Conservation (phyloP, 1,140 invertebrate genomes). For the Bombyx mandarina region DNA sequence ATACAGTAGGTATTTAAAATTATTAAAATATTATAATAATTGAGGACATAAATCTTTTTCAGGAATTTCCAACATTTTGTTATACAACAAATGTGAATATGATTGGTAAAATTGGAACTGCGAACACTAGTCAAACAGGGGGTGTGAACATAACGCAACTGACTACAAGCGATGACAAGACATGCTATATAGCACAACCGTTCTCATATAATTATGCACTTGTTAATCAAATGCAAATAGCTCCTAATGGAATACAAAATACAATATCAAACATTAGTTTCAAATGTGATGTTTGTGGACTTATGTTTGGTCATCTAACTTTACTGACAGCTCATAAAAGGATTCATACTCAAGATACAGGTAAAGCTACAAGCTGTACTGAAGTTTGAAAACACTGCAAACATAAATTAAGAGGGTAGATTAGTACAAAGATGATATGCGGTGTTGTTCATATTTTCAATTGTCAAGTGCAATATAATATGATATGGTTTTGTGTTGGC, state of each 20-base stretch:
- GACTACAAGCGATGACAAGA: slow-evolving; percentile 75
- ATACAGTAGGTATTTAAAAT: slow-evolving; percentile 4
- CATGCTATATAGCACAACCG: slow-evolving; percentile 79
- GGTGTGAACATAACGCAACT: slow-evolving; percentile 78
- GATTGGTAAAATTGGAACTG: slow-evolving; percentile 73
- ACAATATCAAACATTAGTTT: slow-evolving; percentile 85
- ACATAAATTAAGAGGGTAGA: neutral
- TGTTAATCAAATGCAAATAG: slow-evolving; percentile 76
- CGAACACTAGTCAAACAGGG: slow-evolving; percentile 50
- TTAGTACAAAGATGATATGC: neutral
- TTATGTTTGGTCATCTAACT: slow-evolving; percentile 85
- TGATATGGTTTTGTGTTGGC: neutral
- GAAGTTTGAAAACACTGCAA: neutral
- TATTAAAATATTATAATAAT: slow-evolving; percentile 4
- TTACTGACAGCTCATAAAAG: slow-evolving; percentile 86
- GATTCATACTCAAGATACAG: slow-evolving; percentile 77
- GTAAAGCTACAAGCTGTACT: slow-evolving; percentile 18
- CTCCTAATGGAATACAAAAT: slow-evolving; percentile 73
- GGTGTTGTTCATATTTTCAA: neutral
- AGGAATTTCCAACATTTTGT: slow-evolving; percentile 78
- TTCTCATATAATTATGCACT: slow-evolving; percentile 80
- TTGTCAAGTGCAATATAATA: neutral
- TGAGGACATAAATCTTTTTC: slow-evolving; percentile 18
- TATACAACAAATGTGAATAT: slow-evolving; percentile 78
- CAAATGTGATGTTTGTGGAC: slow-evolving; percentile 88